Evolutionary conservation across 2,888 invertebrate genomes (phyloP), one percentile per base, ranked within the genome.

Genomic region (Cheilosia urbana): DNA sequence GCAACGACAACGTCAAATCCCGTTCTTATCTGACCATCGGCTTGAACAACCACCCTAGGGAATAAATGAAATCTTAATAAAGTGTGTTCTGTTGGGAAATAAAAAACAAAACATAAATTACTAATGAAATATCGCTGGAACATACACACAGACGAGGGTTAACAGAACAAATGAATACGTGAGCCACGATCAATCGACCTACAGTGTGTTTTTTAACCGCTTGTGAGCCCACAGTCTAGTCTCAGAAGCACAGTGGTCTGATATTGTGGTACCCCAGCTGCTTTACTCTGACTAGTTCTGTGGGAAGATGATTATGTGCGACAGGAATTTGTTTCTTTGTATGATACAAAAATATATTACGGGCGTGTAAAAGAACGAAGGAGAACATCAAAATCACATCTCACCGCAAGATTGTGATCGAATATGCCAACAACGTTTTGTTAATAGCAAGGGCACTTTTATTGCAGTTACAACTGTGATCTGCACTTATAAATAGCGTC

Each of bases 1-100:
- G 98, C 99, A 27, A 99, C 97, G 89, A 98, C 95, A 30, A 99
- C 97, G 93, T 99, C 99, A 91, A 98, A 98, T 27, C 98, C 98
- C 4, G 98, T 98, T 82, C 98, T 94, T 88, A 99, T 95, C 92
- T 98, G 99, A 45, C 98, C 98, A 92, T 98, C 98, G 21, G 98
- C 99, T 93, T 99, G 99, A 0, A 99, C 94, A 42, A 99, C 96
- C 89, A 99, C 96, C 87, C 99, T 95, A 90, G 27, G 88, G 89
- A 90, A 89, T 13, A 37, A 88, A 69, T 68, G 82, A 87, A 30
- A 89, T 85, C 88, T 91, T 90, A 91, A 89, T 63, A 87, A 82
- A 83, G 76, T 66, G 11, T 24, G 87, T 88, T 88, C 88, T 87
- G 87, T 75, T 58, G 47, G 72, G 69, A 72, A 65, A 80, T 88